phyloP scores from a whole-genome alignment of 2,888 invertebrate genomes.

The Andrena dorsata region DNA sequence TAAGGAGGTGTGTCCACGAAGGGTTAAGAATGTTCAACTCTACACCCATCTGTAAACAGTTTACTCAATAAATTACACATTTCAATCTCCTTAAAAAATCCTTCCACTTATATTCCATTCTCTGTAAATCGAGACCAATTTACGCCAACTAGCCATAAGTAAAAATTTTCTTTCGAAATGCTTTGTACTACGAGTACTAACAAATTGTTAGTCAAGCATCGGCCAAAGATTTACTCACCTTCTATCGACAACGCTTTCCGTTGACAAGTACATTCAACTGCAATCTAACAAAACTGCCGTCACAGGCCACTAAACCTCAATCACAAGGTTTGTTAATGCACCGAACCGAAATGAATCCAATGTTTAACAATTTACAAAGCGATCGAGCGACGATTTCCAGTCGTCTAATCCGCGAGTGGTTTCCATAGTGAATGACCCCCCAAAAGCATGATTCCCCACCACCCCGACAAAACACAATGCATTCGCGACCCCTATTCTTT shows the following conservation, averaged over 20 bases:
- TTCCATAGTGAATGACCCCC: slow-evolving; percentile 36
- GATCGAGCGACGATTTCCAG: slow-evolving; percentile 22
- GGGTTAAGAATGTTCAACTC: neutral
- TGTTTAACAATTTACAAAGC: slow-evolving; percentile 7
- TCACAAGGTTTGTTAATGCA: slow-evolving; percentile 4
- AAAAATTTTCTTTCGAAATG: slow-evolving; percentile 20
- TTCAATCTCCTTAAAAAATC: slow-evolving; percentile 27
- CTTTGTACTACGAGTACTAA: neutral
- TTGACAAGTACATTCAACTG: neutral
- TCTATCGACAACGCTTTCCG: neutral
- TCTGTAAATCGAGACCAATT: slow-evolving; percentile 10
- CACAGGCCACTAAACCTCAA: neutral
- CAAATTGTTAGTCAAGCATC: neutral
- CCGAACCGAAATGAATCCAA: neutral
- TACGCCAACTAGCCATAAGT: slow-evolving; percentile 5
- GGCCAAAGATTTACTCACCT: slow-evolving; percentile 3
- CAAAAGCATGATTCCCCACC: slow-evolving; percentile 39
- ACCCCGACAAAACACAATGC: slow-evolving; percentile 1
- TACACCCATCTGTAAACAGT: neutral
- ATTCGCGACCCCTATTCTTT: slow-evolving; percentile 6
- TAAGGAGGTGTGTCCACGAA: too few relatives aligned
- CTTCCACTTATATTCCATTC: slow-evolving; percentile 7
- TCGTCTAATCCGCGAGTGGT: slow-evolving; percentile 33
- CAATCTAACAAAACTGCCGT: too few relatives aligned
- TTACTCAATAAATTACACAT: slow-evolving; percentile 18